These are phyloP conservation scores for Bhutanitis thaidina DNA, from an alignment of 2,888 invertebrate species.

Conservation along the genomic window DNA sequence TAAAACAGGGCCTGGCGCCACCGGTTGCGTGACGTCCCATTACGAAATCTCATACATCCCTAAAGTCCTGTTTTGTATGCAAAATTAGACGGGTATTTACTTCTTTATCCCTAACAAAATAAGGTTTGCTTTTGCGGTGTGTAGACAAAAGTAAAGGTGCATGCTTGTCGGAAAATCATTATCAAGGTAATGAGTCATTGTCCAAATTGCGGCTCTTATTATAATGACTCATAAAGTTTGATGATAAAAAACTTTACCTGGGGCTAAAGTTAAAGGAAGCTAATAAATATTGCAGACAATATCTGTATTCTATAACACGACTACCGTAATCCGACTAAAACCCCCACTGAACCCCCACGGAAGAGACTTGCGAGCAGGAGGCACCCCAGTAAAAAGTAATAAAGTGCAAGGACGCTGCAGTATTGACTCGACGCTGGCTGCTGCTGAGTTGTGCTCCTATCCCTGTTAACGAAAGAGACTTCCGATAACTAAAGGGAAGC, in stretches of 20 bases:
- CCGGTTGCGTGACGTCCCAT: constrained; percentile 57
- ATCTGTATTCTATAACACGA: constrained; percentile 3
- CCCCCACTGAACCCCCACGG: too few relatives aligned
- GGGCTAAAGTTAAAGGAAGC: constrained; percentile 1
- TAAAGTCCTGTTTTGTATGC: constrained; percentile 25
- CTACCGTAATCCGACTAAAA: too few relatives aligned
- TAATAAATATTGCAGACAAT: constrained; percentile 19
- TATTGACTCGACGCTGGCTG: too few relatives aligned
- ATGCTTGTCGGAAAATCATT: constrained; percentile 45
- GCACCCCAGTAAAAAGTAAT: too few relatives aligned
- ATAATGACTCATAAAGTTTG: constrained; percentile 52
- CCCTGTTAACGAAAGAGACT: too few relatives aligned
- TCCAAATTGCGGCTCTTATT: constrained; percentile 49
- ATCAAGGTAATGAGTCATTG: constrained; percentile 70
- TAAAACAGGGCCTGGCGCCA: constrained; percentile 56
- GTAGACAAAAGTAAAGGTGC: constrained; percentile 22
- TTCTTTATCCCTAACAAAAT: constrained; percentile 26
- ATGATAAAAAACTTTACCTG: constrained; percentile 6
- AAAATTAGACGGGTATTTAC: constrained; percentile 3
- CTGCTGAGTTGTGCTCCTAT: too few relatives aligned
- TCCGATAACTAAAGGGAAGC: too few relatives aligned
- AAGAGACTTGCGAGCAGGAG: too few relatives aligned
- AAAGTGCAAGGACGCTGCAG: too few relatives aligned
- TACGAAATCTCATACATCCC: constrained; percentile 36
- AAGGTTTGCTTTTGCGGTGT: constrained; percentile 32